These are phyloP conservation scores for Melanostoma scalare DNA, from an alignment of 2,888 invertebrate genomes.

Conservation along the genomic window DNA sequence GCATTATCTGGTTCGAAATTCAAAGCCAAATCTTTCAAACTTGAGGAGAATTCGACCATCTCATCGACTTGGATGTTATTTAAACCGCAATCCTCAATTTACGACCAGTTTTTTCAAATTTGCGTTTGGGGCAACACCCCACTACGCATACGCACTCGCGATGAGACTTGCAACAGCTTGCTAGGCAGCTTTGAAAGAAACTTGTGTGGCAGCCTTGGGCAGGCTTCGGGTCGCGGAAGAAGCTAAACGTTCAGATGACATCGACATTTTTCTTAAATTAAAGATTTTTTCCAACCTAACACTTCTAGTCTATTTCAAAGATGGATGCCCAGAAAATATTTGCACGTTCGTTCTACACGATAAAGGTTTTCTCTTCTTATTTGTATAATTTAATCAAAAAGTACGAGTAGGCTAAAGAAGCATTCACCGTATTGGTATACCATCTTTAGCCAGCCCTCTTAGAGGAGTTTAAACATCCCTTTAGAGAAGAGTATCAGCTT, in stretches of 20 bases:
- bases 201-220: slow-evolving; percentile 92
- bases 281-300: slow-evolving; percentile 77
- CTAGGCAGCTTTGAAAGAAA: slow-evolving; percentile 87
- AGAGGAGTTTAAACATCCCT: no score
- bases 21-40: slow-evolving; percentile 99
- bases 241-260: slow-evolving; percentile 94
- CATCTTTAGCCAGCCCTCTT: no score
- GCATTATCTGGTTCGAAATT: slow-evolving; percentile 99
- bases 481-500: no score
- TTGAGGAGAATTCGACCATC: slow-evolving; percentile 99
- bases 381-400: no score
- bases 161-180: slow-evolving; percentile 91
- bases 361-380: slow-evolving; percentile 71
- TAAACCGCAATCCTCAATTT: slow-evolving; percentile 99
- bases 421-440: no score
- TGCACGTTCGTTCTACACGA: slow-evolving; percentile 77
- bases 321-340: slow-evolving; percentile 79
- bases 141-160: slow-evolving; percentile 89
- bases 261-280: slow-evolving; percentile 88
- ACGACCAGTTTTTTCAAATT: slow-evolving; percentile 96
- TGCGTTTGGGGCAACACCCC: slow-evolving; percentile 93
- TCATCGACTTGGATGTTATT: slow-evolving; percentile 99
- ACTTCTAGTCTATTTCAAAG: slow-evolving; percentile 80
- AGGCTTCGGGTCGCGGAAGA: slow-evolving; percentile 93
- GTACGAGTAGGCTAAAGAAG: no score